phyloP scores from a whole-genome alignment of 2,888 invertebrate genomes.

The Priocnemis perturbator region DNA sequence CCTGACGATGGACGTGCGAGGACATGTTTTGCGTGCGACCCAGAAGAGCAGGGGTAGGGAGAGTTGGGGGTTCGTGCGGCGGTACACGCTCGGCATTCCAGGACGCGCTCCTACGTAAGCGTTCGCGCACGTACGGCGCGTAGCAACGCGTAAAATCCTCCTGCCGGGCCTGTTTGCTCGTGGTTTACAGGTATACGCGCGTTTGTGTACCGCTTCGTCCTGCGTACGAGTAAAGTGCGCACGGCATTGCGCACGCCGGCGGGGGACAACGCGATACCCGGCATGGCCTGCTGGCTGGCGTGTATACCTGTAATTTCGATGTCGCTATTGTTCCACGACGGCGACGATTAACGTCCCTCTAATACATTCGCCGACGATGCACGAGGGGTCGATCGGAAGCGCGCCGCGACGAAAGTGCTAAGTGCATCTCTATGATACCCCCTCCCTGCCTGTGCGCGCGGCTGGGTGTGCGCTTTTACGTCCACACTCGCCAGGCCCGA shows the following conservation, averaged over 20 bases:
- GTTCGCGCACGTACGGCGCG: conserved; percentile 16
- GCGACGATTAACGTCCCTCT: conserved; percentile 61
- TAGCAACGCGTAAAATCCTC: conserved; percentile 50
- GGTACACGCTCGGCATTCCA: conserved; percentile 42
- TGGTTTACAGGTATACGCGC: conserved; percentile 41
- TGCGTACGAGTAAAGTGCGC: conserved; percentile 5
- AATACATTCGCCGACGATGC: conserved; percentile 56
- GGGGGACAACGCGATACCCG: conserved; percentile 15
- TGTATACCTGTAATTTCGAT: conserved; percentile 60
- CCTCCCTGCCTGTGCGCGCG: background rate
- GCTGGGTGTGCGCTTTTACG: background rate
- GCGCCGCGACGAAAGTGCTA: conserved; percentile 1
- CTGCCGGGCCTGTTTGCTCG: conserved; percentile 24
- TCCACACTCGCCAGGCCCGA: background rate
- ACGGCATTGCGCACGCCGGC: background rate
- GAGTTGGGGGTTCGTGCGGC: too few species aligned
- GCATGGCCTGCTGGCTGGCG: conserved; percentile 28
- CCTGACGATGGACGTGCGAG: too few species aligned
- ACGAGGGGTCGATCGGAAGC: conserved; percentile 3
- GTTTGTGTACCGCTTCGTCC: conserved; percentile 13
- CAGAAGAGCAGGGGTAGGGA: too few species aligned
- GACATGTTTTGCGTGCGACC: too few species aligned
- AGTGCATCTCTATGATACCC: too few species aligned
- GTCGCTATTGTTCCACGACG: conserved; percentile 57
- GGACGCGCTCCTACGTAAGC: conserved; percentile 35